A percentile compares a stretch with the other conserved stretches of the same genome.
These are phyloP conservation scores for Leptura quadrifasciata DNA, from an alignment of 2,888 invertebrate genomes.

Conservation along the genomic window DNA sequence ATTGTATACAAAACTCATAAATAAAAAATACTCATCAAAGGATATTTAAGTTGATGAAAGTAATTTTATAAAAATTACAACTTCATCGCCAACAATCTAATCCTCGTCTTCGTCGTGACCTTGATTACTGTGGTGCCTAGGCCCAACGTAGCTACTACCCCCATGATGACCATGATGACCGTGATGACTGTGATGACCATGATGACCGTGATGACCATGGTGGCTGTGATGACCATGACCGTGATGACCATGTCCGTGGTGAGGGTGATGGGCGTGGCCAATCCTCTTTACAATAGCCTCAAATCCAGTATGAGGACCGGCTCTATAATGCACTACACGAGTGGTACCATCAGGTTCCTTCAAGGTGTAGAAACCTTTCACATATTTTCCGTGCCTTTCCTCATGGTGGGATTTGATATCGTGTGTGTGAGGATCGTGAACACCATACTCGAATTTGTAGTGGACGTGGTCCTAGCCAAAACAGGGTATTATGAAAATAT, in stretches of 20 bases:
- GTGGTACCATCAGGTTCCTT: constrained; percentile 71
- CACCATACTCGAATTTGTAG: constrained; percentile 71
- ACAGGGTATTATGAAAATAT: not conserved
- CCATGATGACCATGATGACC: not conserved
- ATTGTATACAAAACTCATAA: not conserved
- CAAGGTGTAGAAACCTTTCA: constrained; percentile 69
- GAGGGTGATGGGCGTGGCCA: constrained; percentile 4
- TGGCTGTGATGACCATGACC: not conserved
- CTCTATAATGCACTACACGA: constrained; percentile 69
- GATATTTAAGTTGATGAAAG: not conserved
- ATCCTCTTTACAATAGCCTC: constrained; percentile 24
- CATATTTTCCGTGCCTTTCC: constrained; percentile 69
- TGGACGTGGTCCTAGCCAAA: not conserved
- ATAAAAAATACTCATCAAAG: not conserved
- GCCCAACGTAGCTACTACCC: constrained; percentile 2
- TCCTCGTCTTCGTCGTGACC: not conserved
- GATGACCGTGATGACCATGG: constrained; percentile 6
- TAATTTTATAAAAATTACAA: constrained; percentile 21
- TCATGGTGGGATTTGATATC: constrained; percentile 70
- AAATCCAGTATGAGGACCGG: constrained; percentile 23
- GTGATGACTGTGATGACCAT: not conserved
- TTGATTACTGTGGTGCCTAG: constrained; percentile 5
- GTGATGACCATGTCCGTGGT: not conserved
- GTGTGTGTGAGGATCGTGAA: constrained; percentile 70
- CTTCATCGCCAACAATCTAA: not conserved